Evolutionary conservation across 2,888 invertebrate genomes (phyloP), one percentile per base, ranked within the genome.

Genomic region (Tetragonisca angustula): DNA sequence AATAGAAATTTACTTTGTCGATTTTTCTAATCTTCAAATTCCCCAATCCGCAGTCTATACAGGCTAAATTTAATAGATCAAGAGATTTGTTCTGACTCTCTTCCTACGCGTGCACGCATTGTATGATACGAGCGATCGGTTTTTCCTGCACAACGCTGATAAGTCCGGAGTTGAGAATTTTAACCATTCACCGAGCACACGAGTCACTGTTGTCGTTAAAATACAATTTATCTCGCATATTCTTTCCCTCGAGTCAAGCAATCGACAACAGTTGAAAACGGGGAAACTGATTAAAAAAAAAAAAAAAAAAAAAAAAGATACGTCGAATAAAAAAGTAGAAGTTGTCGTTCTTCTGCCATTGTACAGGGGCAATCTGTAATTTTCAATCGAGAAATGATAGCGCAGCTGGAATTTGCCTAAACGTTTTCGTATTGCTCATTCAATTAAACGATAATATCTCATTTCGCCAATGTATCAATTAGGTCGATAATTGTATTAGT

Each of bases 151-250:
- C 17, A 52, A 3, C 17, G 27, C 19, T n/a, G 82, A 82, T 81
- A 82, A 82, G 76, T 81, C 50, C 15, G 1, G 32, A 49, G 62
- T 15, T 43, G 62, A 69, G 59, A 65, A 74, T 70, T 82, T 82
- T 27, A 2, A 65, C 75, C 21, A 69, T 70, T n/a, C 56, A 11
- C 19, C 2, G 82, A 75, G 27, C 2, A 17, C 24, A 21, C 15
- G 59, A 69, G 36, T 36, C 68, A 56, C 17, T 43, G 59, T 24
- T 54, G 49, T 43, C 19, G 56, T 65, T 69, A n/a, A 64, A 74
- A 36, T 13, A 32, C n/a, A 56, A 69, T 70, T 50, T 21, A 49
- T 15, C 19, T 19, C 43, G 24, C 36, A 6, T 24, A 2, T 50
- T 13, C 36, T 65, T 50, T 21, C n/a, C 19, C 6, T 17, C 52